phyloP scores from a whole-genome alignment of 2,797 vertebrate genomes.

The Sebastes paucispinis region DNA sequence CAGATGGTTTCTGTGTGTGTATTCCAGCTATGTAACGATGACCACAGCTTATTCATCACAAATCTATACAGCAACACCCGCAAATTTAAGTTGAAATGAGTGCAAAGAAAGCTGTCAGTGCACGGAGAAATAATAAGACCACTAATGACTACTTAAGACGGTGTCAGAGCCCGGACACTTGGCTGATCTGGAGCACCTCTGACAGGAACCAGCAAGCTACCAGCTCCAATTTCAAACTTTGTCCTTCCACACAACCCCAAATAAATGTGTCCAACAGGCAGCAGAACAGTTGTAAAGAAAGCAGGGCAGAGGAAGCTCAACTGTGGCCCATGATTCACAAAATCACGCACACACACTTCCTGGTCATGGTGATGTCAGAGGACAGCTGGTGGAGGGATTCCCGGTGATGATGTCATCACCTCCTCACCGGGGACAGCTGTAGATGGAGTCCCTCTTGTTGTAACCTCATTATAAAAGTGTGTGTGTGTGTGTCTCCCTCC shows the following conservation, averaged over 20 bases:
- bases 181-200: slow-evolving; percentile 34
- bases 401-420: slow-evolving; percentile 52
- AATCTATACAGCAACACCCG: slow-evolving; percentile 1
- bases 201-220: slow-evolving; percentile 18
- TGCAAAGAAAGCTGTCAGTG: slow-evolving; percentile 31
- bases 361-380: slow-evolving; percentile 51
- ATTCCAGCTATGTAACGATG: slow-evolving; percentile 9
- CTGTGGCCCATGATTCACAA: background rate
- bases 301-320: background rate
- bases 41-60: slow-evolving; percentile 49
- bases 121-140: slow-evolving; percentile 20
- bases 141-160: slow-evolving; percentile 51
- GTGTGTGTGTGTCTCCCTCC: background rate
- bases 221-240: slow-evolving; percentile 22
- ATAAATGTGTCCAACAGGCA: background rate
- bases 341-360: slow-evolving; percentile 19
- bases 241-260: background rate
- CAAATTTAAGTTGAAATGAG: slow-evolving; percentile 4
- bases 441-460: slow-evolving; percentile 10
- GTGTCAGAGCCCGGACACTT: slow-evolving; percentile 43
- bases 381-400: slow-evolving; percentile 69
- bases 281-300: background rate
- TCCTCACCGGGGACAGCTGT: slow-evolving; percentile 14
- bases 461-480: slow-evolving; percentile 18
- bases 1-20: slow-evolving; percentile 35